Evolutionary conservation across 1,140 invertebrate species (phyloP), one percentile per base, ranked within the genome.

Genomic region (Drosophila mojavensis): DNA sequence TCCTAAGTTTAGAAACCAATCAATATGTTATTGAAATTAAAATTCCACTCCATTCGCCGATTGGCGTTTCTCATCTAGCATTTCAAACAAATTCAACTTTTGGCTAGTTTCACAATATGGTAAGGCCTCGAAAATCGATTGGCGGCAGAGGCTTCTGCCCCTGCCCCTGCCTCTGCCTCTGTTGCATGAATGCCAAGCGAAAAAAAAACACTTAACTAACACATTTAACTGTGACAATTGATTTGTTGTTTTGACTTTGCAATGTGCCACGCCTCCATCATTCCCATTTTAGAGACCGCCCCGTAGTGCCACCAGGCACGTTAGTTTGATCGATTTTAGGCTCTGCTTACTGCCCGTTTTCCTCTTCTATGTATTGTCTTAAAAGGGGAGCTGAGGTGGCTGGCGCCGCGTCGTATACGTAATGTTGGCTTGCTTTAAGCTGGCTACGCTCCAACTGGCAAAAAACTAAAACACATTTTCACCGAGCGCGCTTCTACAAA

Each of bases 321-420:
- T 70, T 53, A 75, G 81, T 86, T 86, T 79, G 82, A 86, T 86
- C 82, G 82, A 86, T 86, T 88, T 86, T 77, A 58, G 13, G 71
- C 51, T 47, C 43, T 48, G 54, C 17, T 54, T 47, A 66, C 50
- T 53, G 13, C 39, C 24, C 39, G 15, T 33, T 63, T 48, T 56
- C 56, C 61, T 28, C 75, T 17, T 24, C 1, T 58, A 39, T 28
- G 15, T 15, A 15, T 43, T 58, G 43, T 24, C 15, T 24, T 39
- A 2, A 9, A 24, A 11, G 36, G 17, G 54, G 30, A 2, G 20
- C 0, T 0, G 20, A 24, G 3, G 20, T 2, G 20, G 20, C 1
- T 24, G 20, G 55, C 51, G 43, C 20, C 65, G 11, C 28, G 50
- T 24, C 79, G 83, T 77, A 88, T 79, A 83, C 82, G 76, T 86